Conservation (phyloP, 2,888 invertebrate species). For the Calameuta filiformis region DNA sequence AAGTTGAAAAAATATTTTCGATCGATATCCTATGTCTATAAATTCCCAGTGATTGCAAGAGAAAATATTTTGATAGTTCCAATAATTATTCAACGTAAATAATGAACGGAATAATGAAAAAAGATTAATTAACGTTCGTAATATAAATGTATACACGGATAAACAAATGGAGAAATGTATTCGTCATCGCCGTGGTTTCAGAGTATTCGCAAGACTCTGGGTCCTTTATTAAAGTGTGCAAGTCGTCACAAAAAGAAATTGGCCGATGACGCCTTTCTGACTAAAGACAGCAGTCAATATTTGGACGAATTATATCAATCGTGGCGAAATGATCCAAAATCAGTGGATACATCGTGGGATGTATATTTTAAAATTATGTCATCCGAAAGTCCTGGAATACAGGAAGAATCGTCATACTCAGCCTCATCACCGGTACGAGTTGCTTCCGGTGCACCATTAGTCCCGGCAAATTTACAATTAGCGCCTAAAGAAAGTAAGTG, state of each 20-base stretch:
- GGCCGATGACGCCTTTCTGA: slow-evolving; percentile 39
- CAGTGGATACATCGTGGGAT: slow-evolving; percentile 50
- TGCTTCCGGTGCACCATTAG: background rate
- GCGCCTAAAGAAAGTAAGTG: slow-evolving; percentile 9
- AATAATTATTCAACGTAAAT: background rate
- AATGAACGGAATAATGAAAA: background rate
- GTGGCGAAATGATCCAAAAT: slow-evolving; percentile 48
- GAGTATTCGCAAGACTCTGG: background rate
- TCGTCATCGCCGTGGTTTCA: background rate
- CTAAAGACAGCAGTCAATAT: slow-evolving; percentile 47
- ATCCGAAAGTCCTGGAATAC: background rate
- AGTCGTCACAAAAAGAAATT: slow-evolving; percentile 7
- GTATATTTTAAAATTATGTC: slow-evolving; percentile 40
- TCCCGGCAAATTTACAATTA: slow-evolving; percentile 10
- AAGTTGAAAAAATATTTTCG: background rate
- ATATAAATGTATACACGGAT: background rate
- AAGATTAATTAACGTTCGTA: background rate
- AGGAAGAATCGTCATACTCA: slow-evolving; percentile 3
- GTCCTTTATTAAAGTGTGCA: slow-evolving; percentile 17
- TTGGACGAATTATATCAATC: slow-evolving; percentile 51
- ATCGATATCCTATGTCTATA: background rate
- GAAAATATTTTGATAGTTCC: background rate
- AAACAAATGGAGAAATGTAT: background rate
- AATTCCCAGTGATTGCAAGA: background rate
- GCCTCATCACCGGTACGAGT: background rate